A percentile compares a stretch with the other conserved stretches of the same genome.
Evolutionary conservation across 1,140 invertebrate genomes (phyloP).

Genomic region (Magallana angulata): DNA sequence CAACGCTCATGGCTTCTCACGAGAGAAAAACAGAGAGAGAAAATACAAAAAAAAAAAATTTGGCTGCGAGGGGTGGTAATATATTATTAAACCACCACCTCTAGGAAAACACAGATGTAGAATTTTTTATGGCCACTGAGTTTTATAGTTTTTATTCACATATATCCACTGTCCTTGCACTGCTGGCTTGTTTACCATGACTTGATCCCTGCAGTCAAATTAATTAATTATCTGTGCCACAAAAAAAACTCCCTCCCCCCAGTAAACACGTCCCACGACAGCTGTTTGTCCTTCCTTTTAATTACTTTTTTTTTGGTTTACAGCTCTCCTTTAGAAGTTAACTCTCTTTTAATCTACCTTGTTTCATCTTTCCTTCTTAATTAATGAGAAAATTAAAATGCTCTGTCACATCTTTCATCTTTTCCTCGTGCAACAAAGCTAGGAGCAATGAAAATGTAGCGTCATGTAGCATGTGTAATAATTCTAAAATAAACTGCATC

Average conservation of each 20-base stretch:
- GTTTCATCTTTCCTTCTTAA: constrained; percentile 2
- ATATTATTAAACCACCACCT: no score
- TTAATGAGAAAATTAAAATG: constrained; percentile 30
- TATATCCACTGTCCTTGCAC: no score
- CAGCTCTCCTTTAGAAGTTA: background rate
- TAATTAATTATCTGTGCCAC: background rate
- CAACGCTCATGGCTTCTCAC: background rate
- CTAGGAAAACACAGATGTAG: no score
- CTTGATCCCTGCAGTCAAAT: background rate
- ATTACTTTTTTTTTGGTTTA: background rate
- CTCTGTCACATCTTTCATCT: background rate
- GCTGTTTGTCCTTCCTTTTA: background rate
- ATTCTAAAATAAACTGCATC: no score
- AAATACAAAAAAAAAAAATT: no score
- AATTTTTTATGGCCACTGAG: no score
- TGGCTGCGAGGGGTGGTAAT: no score
- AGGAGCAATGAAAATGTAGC: background rate
- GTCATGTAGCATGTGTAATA: no score
- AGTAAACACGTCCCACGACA: background rate
- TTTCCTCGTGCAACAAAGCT: background rate
- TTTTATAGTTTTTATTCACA: no score
- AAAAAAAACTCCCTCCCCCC: constrained; percentile 8
- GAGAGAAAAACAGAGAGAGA: no score
- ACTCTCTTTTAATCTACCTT: background rate
- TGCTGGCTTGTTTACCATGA: background rate